Evolutionary conservation across 1,140 invertebrate species (phyloP).

Genomic region (Ylistrum balloti): DNA sequence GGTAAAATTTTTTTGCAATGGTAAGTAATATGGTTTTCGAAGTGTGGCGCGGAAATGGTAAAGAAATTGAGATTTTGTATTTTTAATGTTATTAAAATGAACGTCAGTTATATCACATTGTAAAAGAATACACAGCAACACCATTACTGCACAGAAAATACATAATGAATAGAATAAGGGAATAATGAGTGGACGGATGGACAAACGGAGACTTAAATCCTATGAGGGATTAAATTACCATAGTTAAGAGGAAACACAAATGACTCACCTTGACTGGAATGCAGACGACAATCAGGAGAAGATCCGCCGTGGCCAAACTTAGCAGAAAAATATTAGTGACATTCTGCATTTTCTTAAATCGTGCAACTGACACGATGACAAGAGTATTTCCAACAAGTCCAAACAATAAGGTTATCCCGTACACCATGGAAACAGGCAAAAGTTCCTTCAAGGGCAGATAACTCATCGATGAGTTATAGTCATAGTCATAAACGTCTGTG

Average conservation of each 20-base stretch:
- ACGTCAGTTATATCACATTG: too few species aligned
- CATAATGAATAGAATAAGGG: too few species aligned
- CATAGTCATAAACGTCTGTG: constrained; percentile 66
- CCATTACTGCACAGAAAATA: too few species aligned
- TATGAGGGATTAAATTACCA: too few species aligned
- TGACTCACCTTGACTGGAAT: constrained; percentile 89
- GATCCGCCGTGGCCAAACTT: constrained; percentile 88
- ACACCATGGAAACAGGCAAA: constrained; percentile 86
- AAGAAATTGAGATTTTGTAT: too few species aligned
- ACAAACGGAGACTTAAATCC: too few species aligned
- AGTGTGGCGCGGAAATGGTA: too few species aligned
- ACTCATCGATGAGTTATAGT: constrained; percentile 66
- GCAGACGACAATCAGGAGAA: constrained; percentile 88
- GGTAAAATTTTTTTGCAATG: too few species aligned
- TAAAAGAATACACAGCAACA: too few species aligned
- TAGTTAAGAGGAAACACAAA: neutral
- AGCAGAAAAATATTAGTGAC: constrained; percentile 89
- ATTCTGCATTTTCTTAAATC: constrained; percentile 84
- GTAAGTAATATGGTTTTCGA: too few species aligned
- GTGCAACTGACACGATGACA: constrained; percentile 85
- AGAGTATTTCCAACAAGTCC: constrained; percentile 86
- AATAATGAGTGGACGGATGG: too few species aligned
- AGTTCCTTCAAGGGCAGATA: constrained; percentile 82
- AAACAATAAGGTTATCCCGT: constrained; percentile 86
- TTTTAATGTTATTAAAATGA: too few species aligned